Evolutionary conservation across 2,113 vertebrate genomes (phyloP).

Genomic region (Thunnus maccoyii): DNA sequence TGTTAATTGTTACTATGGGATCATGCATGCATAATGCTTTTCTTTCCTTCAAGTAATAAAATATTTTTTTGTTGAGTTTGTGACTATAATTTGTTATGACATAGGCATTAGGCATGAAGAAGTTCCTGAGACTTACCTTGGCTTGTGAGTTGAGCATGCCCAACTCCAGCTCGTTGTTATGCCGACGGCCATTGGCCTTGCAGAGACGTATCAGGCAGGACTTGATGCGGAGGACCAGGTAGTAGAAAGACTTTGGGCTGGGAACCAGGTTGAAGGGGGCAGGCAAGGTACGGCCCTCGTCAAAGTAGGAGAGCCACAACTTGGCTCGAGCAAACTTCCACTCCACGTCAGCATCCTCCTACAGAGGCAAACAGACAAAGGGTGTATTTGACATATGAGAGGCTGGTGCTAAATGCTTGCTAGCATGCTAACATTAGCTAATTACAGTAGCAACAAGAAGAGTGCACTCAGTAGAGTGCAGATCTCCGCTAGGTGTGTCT

Average conservation of each 20-base stretch:
- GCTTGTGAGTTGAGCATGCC: conserved; percentile 94
- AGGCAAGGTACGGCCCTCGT: conserved; percentile 96
- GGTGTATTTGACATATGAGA: neutral
- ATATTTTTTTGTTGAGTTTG: neutral
- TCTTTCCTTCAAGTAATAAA: neutral
- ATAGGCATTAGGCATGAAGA: neutral
- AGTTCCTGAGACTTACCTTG: conserved; percentile 82
- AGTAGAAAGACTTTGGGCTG: conserved; percentile 98
- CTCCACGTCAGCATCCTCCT: conserved; percentile 97
- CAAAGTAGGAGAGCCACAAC: conserved; percentile 97
- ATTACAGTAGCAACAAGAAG: too few relatives aligned
- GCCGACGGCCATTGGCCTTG: conserved; percentile 91
- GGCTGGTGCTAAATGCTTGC: too few relatives aligned
- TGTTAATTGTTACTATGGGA: neutral
- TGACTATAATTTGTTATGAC: neutral
- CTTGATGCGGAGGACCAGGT: conserved; percentile 94
- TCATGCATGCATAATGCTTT: neutral
- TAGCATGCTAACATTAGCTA: too few relatives aligned
- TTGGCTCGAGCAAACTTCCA: conserved; percentile 99
- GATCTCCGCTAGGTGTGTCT: too few relatives aligned
- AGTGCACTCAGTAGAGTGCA: too few relatives aligned
- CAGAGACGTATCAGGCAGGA: conserved; percentile 93
- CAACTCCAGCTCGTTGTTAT: conserved; percentile 94
- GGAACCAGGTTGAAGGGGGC: conserved; percentile 97
- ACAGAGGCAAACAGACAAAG: conserved; percentile 28